Evolutionary conservation across 2,113 vertebrate species (phyloP), one percentile per base, ranked within the genome.

Genomic region (Pterophyllum scalare): DNA sequence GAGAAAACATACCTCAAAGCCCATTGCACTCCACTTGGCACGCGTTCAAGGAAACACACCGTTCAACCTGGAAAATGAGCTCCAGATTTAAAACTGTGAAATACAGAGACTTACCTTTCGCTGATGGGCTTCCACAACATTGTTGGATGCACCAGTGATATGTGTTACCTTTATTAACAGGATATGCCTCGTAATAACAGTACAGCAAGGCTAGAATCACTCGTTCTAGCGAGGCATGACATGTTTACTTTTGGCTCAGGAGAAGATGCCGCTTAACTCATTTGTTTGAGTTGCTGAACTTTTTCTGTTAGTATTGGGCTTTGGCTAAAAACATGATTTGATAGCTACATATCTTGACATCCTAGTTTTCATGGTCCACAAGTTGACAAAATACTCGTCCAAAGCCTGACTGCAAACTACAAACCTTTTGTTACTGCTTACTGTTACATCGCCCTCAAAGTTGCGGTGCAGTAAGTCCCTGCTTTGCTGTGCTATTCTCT

Each of bases 1-100:
- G 65, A 72, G 43, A 31, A 52, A 72, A 72, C 65, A 72, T 72
- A 72, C 26, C 43, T 72, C 67, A 72, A 72, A 72, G 67, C 1
- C 67, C 67, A 72, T 54, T 19, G 1, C 46, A 72, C 67, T 54
- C 52, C 46, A 54, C 19, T 72, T 72, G 67, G 46, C 67, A 54
- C 31, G 17, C 54, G 26, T 72, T 72, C 46, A 72, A 72, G 26
- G 43, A 54, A 72, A 72, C 67, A 31, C 0, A 72, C 11, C 43
- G 28, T 72, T 54, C 19, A 33, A 72, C 46, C 67, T 54, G 67
- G 67, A 72, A 72, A 72, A 72, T 54, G 46, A 54, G 26, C 26
- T 72, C 46, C 67, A 52, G 67, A 8, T 54, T 72, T 72, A 54
- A 54, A 54, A 72, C 2, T 72, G 2, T 49, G 26, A 31, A 52